Evolutionary conservation across 1,140 invertebrate species (phyloP).

Genomic region (Leptoteleia sp.): DNA sequence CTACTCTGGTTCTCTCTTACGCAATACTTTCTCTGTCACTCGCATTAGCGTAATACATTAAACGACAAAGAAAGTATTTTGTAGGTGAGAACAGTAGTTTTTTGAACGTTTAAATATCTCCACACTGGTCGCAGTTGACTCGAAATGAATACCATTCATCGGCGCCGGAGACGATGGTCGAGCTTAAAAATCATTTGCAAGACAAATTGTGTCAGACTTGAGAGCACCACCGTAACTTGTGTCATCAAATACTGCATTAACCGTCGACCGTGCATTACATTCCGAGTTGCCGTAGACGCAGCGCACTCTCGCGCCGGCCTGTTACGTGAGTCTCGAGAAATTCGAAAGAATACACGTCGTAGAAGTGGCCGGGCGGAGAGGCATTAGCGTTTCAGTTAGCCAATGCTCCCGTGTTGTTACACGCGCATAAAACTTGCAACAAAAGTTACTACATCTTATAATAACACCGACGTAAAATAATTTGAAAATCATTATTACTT

Average conservation of each 20-base stretch:
- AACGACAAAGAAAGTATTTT: too few species aligned
- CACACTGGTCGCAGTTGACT: too few species aligned
- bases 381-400: conserved; percentile 3
- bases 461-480: too few species aligned
- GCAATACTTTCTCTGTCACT: too few species aligned
- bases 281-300: conserved; percentile 27
- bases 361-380: conserved; percentile 8
- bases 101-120: too few species aligned
- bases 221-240: conserved; percentile 44
- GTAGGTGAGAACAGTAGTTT: too few species aligned
- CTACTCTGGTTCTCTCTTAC: too few species aligned
- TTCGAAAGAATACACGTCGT: conserved; percentile 9
- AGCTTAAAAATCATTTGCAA: conserved; percentile 58
- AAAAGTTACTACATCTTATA: too few species aligned
- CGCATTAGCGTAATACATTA: too few species aligned
- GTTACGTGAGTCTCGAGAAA: conserved; percentile 33
- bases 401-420: too few species aligned
- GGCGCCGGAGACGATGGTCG: conserved; percentile 30
- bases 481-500: too few species aligned
- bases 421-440: too few species aligned
- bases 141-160: conserved; percentile 45
- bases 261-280: conserved; percentile 37
- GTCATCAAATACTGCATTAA: conserved; percentile 56
- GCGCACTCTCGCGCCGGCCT: conserved; percentile 6
- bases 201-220: conserved; percentile 60